These are phyloP conservation scores for Knipowitschia caucasica DNA, from an alignment of 2,797 vertebrate genomes.

Conservation along the genomic window DNA sequence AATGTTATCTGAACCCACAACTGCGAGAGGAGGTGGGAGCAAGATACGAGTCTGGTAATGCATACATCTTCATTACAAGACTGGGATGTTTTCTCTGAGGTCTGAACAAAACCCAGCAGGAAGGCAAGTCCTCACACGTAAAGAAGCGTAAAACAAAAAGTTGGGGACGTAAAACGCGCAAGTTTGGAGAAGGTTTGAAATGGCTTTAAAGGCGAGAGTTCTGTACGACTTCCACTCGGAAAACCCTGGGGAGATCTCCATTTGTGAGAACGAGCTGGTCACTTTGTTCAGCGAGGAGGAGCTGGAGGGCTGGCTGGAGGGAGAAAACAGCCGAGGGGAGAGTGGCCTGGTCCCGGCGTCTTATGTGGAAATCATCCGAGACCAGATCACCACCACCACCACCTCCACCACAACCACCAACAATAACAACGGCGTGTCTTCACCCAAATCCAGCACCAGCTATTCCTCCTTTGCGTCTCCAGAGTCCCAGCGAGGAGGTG, in stretches of 20 bases:
- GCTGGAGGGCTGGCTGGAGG: conserved; percentile 94
- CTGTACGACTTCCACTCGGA: conserved; percentile 91
- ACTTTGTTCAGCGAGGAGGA: conserved; percentile 89
- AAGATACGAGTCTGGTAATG: conserved; percentile 29
- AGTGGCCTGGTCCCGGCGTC: conserved; percentile 92
- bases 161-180: not conserved
- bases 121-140: not conserved
- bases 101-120: not conserved
- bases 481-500: conserved; percentile 29
- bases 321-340: conserved; percentile 88
- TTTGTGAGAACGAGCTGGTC: conserved; percentile 87
- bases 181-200: conserved; percentile 28
- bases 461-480: conserved; percentile 26
- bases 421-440: conserved; percentile 58
- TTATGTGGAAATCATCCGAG: conserved; percentile 86
- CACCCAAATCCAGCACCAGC: conserved; percentile 51
- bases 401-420: conserved; percentile 46
- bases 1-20: conserved; percentile 55
- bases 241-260: conserved; percentile 91
- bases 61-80: conserved; percentile 6
- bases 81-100: conserved; percentile 2
- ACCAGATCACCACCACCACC: conserved; percentile 44
- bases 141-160: conserved; percentile 5
- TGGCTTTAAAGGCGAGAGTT: conserved; percentile 87
- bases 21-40: conserved; percentile 50